Evolutionary conservation across 2,888 invertebrate genomes (phyloP).

Genomic region (Pseudococcus longispinus): DNA sequence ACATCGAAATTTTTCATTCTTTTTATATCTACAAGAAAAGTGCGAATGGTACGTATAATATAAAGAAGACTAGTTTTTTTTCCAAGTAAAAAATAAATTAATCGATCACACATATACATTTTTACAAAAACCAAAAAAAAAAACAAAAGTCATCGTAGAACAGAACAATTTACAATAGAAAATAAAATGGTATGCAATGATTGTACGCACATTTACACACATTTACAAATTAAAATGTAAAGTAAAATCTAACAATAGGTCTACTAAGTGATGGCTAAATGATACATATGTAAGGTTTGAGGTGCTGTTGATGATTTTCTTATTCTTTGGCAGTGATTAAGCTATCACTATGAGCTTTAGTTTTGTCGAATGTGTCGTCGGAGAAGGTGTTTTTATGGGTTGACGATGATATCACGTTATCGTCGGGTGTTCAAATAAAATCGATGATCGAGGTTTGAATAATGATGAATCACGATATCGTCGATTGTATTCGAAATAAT

Average conservation of each 20-base stretch:
- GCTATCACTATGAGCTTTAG: neutral
- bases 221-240: constrained; percentile 16
- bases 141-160: constrained; percentile 10
- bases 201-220: constrained; percentile 44
- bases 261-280: neutral
- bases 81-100: constrained; percentile 36
- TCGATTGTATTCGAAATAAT: too few species aligned
- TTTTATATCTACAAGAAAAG: constrained; percentile 55
- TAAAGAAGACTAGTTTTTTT: constrained; percentile 52
- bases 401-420: too few species aligned
- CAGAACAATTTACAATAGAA: constrained; percentile 20
- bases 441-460: too few species aligned
- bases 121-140: constrained; percentile 34
- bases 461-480: too few species aligned
- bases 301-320: neutral
- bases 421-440: too few species aligned
- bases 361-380: neutral
- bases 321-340: neutral
- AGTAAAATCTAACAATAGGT: neutral
- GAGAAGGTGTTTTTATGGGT: too few species aligned
- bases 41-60: constrained; percentile 53
- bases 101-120: constrained; percentile 52
- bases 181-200: constrained; percentile 23
- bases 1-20: constrained; percentile 1
- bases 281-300: neutral